Evolutionary conservation across 2,113 vertebrate species (phyloP), one percentile per base, ranked within the genome.

Genomic region (Colius striatus): DNA sequence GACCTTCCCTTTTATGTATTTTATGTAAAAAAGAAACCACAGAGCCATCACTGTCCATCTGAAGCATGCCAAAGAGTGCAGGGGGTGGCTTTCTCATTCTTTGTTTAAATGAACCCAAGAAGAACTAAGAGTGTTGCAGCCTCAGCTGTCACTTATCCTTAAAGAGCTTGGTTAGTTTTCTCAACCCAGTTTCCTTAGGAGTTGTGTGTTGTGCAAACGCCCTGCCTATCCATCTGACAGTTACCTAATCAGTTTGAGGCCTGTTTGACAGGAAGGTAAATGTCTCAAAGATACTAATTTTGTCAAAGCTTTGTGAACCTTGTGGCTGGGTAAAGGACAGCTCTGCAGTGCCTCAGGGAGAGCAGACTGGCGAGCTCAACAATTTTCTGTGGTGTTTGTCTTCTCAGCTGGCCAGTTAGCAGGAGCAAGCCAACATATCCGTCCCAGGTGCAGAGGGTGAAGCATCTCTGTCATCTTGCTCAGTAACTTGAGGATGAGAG

Each of bases 351-450:
- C 32, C 86, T 79, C 6, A 3, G 66, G 11, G 36, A 43, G 54
- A 57, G 23, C 0, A 0, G 62, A 29, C 13, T 16, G 61, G 61
- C 60, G 65, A 63, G 70, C 26, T 79, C 65, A 55, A 5, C 43
- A 26, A 38, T 29, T 48, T 11, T 3, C 38, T 75, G 14, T 45
- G 68, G 27, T 50, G 32, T 67, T 41, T 72, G 85, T n/a, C 41
- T 58, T 36, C 20, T 3, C 2, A 13, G 21, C 21, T 38, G 61
- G 34, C 34, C 55, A 10, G 55, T 50, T 47, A 76, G 41, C 13
- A 2, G 0, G 0, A 61, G 45, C 3, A 0, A 66, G 50, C 74
- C 4, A 7, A 8, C 47, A 20, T 29, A 53, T 81, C 66, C 21
- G 1, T 29, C 17, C 4, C 26, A n/a, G 61, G 34, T 20, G 2